phyloP scores from a whole-genome alignment of 2,113 vertebrate genomes.

The Microcebus jonahi region DNA sequence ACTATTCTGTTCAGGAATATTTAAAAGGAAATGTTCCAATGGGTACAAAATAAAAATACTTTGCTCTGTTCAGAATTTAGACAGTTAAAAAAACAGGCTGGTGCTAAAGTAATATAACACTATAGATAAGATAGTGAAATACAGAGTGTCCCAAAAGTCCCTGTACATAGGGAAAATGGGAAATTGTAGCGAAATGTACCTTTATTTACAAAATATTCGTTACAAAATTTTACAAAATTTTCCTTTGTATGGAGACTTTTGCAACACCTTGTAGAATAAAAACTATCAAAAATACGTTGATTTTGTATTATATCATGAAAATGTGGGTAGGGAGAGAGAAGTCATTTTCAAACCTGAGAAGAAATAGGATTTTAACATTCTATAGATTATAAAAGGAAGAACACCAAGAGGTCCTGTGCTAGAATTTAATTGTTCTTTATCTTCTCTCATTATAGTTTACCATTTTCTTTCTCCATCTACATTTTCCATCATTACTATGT shows the following conservation, averaged over 20 bases:
- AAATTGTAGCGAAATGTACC: too few relatives aligned
- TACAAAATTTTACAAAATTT: too few relatives aligned
- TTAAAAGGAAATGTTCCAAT: conserved; percentile 34
- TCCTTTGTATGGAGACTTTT: too few relatives aligned
- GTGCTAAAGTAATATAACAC: background rate
- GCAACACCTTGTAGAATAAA: background rate
- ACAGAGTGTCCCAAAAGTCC: too few relatives aligned
- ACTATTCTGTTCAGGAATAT: conserved; percentile 29
- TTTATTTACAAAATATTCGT: too few relatives aligned
- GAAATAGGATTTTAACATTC: background rate
- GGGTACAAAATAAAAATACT: background rate
- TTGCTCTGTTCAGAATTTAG: background rate
- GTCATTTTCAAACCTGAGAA: background rate
- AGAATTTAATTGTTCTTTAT: background rate
- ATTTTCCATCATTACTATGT: background rate
- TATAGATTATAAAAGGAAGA: background rate
- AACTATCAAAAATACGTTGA: background rate
- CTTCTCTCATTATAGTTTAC: background rate
- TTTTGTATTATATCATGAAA: background rate
- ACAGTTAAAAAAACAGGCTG: background rate
- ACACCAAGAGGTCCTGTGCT: background rate
- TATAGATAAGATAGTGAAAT: background rate
- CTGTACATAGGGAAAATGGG: too few relatives aligned
- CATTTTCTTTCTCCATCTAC: conserved; percentile 9
- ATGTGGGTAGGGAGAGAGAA: background rate